Percentiles rank a stretch among this genome's conserved stretches.
Conservation (phyloP, 2,888 invertebrate species). For the Diarsia mendica region DNA sequence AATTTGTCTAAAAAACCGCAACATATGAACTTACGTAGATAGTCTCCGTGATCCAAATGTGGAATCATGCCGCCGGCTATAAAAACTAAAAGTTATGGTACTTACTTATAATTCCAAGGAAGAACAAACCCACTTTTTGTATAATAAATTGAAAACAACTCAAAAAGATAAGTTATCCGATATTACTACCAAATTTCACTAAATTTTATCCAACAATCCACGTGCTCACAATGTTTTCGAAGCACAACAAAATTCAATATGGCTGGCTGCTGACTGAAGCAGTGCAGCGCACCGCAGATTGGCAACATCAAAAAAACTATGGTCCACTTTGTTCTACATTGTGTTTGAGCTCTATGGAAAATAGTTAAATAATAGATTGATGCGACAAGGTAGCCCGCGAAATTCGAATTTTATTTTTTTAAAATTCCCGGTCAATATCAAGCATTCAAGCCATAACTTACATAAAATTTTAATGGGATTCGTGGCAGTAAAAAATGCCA, state of each 20-base stretch:
- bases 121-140: conserved; percentile 75
- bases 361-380: too few species aligned
- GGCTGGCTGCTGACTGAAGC: conserved; percentile 91
- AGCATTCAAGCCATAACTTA: too few species aligned
- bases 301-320: conserved; percentile 73
- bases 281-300: conserved; percentile 69
- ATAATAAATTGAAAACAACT: conserved; percentile 73
- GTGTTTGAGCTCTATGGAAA: conserved; percentile 26
- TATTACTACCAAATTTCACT: conserved; percentile 86
- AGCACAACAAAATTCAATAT: conserved; percentile 92
- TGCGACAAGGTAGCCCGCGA: too few species aligned
- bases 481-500: too few species aligned
- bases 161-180: conserved; percentile 76
- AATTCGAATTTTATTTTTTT: too few species aligned
- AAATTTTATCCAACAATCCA: conserved; percentile 89
- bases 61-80: conserved; percentile 81
- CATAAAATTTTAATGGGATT: too few species aligned
- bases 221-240: conserved; percentile 93
- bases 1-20: conserved; percentile 30
- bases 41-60: conserved; percentile 78
- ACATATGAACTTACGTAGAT: conserved; percentile 51
- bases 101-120: conserved; percentile 83
- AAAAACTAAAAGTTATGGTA: conserved; percentile 71
- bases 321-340: conserved; percentile 23
- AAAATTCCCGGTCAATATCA: too few species aligned